Percentiles rank a stretch among this genome's conserved stretches.
phyloP scores from a whole-genome alignment of 2,888 invertebrate genomes.

The Trichacis sp. region DNA sequence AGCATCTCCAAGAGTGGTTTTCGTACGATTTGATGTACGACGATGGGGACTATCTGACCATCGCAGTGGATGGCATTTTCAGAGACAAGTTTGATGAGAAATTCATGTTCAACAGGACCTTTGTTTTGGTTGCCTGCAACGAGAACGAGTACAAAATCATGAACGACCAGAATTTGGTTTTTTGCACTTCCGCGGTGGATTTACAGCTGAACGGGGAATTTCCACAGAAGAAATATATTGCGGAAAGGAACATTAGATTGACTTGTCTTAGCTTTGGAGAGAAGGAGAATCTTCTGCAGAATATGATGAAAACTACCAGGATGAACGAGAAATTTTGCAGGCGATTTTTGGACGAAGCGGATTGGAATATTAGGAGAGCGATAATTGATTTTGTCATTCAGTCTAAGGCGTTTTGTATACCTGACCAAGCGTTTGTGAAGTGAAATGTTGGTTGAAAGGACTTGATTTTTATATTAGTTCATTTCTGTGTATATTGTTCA shows the following conservation, averaged over 20 bases:
- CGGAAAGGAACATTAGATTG: constrained; percentile 34
- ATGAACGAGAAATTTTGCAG: constrained; percentile 50
- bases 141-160: constrained; percentile 74
- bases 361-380: constrained; percentile 52
- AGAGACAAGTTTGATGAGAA: constrained; percentile 64
- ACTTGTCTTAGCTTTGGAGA: constrained; percentile 45
- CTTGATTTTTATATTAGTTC: too few species aligned
- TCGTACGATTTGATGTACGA: constrained; percentile 54
- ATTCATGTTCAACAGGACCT: constrained; percentile 73
- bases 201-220: constrained; percentile 37
- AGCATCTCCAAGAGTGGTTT: constrained; percentile 72
- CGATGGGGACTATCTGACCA: constrained; percentile 50
- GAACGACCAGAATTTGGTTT: constrained; percentile 76
- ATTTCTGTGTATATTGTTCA: too few species aligned
- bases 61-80: constrained; percentile 73
- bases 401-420: constrained; percentile 46
- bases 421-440: constrained; percentile 41
- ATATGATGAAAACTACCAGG: constrained; percentile 47
- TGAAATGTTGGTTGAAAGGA: not conserved
- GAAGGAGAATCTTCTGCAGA: constrained; percentile 43
- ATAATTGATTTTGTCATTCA: constrained; percentile 48
- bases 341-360: constrained; percentile 47
- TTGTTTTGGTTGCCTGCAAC: constrained; percentile 70
- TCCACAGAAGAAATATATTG: constrained; percentile 22
- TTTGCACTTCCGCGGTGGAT: constrained; percentile 37